Percentiles rank a stretch among this genome's conserved stretches.
These are phyloP conservation scores for Entelurus aequoreus DNA, from an alignment of 2,113 vertebrate genomes.

Conservation along the genomic window DNA sequence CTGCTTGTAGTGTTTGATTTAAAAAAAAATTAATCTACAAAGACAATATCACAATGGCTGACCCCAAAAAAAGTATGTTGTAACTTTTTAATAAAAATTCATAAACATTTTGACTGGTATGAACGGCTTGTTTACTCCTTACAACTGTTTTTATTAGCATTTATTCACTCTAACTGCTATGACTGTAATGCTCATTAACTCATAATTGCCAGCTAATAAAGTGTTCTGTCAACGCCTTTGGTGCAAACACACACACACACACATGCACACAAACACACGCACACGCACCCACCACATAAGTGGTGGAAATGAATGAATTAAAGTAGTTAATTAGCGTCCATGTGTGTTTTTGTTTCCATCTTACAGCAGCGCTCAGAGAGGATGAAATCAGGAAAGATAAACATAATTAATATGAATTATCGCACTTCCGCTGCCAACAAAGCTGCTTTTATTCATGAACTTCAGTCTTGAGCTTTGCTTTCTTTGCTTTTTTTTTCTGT, in stretches of 20 bases:
- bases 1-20: too few relatives aligned
- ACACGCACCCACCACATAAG: conserved; percentile 10
- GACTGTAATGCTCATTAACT: conserved; percentile 28
- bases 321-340: conserved; percentile 53
- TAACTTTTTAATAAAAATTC: too few relatives aligned
- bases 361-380: conserved; percentile 68
- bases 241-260: conserved; percentile 44
- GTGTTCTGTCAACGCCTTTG: conserved; percentile 48
- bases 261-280: conserved; percentile 15
- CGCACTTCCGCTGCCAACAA: conserved; percentile 61
- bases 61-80: too few relatives aligned
- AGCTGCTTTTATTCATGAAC: conserved; percentile 50
- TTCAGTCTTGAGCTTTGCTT: conserved; percentile 49
- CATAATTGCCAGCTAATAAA: conserved; percentile 39
- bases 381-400: conserved; percentile 68
- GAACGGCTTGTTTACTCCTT: not conserved
- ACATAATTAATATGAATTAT: conserved; percentile 69
- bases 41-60: too few relatives aligned
- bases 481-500: conserved; percentile 49
- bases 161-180: not conserved
- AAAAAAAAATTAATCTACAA: too few relatives aligned
- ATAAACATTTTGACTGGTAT: conserved; percentile 5
- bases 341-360: conserved; percentile 64
- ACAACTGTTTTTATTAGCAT: conserved; percentile 6
- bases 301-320: conserved; percentile 58